phyloP scores from a whole-genome alignment of 2,888 invertebrate genomes.

The Heliothis peltigera region DNA sequence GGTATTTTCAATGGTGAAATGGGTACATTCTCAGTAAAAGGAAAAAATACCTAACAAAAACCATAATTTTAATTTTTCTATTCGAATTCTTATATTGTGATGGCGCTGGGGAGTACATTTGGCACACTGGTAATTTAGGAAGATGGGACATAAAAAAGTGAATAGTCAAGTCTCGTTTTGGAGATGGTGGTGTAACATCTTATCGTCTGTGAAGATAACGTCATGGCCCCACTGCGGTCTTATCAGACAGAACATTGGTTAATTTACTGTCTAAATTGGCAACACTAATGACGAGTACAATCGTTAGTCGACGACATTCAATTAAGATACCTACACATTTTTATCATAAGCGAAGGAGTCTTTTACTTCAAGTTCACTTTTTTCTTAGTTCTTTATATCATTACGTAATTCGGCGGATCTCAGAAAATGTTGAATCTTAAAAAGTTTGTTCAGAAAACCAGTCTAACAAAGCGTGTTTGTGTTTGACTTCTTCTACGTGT shows the following conservation, averaged over 20 bases:
- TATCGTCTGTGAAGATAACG: constrained; percentile 41
- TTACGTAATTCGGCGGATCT: too few species aligned
- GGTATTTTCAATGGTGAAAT: constrained; percentile 52
- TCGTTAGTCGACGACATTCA: constrained; percentile 44
- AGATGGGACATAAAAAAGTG: constrained; percentile 26
- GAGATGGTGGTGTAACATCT: constrained; percentile 28
- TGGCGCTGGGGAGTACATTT: constrained; percentile 52
- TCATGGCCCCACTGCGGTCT: constrained; percentile 1
- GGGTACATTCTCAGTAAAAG: constrained; percentile 28
- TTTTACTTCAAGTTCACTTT: too few species aligned
- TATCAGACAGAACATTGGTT: constrained; percentile 31
- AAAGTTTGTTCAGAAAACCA: too few species aligned
- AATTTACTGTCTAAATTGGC: constrained; percentile 42
- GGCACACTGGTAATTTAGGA: constrained; percentile 43
- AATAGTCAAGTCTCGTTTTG: constrained; percentile 7
- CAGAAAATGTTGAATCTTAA: too few species aligned
- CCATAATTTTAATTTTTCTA: constrained; percentile 59
- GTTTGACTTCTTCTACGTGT: too few species aligned
- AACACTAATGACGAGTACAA: constrained; percentile 41
- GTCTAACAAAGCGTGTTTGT: too few species aligned
- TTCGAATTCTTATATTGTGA: constrained; percentile 58
- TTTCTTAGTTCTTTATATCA: neutral
- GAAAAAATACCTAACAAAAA: constrained; percentile 36
- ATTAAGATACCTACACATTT: constrained; percentile 24
- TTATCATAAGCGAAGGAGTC: constrained; percentile 24